A percentile compares a stretch with the other conserved stretches of the same genome.
Conservation (phyloP, 2,113 vertebrate species). For the Eulemur macaco region DNA sequence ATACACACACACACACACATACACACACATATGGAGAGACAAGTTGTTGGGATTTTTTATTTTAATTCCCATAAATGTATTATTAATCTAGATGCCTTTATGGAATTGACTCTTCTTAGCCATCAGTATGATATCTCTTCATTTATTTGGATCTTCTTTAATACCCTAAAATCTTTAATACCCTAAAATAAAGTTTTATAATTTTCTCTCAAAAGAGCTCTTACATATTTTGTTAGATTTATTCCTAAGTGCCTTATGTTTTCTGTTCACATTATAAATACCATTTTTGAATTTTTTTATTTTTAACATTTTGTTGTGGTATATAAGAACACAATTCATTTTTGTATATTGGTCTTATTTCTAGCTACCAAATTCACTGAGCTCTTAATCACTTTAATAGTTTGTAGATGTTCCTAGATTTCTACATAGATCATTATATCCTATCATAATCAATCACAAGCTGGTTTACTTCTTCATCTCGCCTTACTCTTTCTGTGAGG, state of each 20-base stretch:
- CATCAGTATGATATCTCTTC: not conserved
- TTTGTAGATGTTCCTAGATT: not conserved
- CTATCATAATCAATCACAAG: not conserved
- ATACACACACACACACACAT: not conserved
- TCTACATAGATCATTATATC: not conserved
- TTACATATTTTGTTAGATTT: conserved; percentile 2
- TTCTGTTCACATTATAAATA: not conserved
- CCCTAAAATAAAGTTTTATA: not conserved
- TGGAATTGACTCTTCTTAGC: not conserved
- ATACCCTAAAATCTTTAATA: conserved; percentile 9
- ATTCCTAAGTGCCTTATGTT: not conserved
- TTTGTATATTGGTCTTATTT: not conserved
- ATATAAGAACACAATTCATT: not conserved
- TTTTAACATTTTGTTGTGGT: not conserved
- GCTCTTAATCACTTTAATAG: not conserved
- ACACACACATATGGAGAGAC: no score
- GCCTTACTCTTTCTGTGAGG: not conserved
- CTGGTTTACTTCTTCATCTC: not conserved
- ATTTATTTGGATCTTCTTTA: conserved; percentile 3
- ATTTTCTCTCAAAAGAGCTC: not conserved
- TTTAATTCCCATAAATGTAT: conserved; percentile 41
- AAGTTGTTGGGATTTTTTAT: not conserved
- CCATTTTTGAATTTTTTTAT: not conserved
- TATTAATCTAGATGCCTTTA: not conserved
- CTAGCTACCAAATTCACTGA: not conserved